Evolutionary conservation across 2,797 vertebrate genomes (phyloP).

Genomic region (Dromococcyx pavoninus): DNA sequence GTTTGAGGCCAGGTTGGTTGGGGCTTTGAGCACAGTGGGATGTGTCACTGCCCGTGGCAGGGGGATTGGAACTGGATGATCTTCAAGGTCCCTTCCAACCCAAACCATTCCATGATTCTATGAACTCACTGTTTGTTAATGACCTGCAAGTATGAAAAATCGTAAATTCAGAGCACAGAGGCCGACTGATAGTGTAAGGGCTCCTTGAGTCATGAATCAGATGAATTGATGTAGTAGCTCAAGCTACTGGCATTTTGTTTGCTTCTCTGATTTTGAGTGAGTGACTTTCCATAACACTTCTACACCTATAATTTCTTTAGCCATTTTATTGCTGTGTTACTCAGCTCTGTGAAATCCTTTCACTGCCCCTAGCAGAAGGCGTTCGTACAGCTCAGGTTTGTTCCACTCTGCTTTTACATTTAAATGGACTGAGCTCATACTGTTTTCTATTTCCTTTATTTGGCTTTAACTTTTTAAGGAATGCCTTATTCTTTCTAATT

Average conservation of each 20-base stretch:
- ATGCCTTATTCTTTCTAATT: conserved; percentile 15
- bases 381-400: not conserved
- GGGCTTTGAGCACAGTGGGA: no score
- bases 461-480: not conserved
- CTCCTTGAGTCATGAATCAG: not conserved
- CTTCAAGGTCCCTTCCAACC: no score
- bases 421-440: not conserved
- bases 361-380: not conserved
- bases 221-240: not conserved
- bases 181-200: not conserved
- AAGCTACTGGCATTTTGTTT: not conserved
- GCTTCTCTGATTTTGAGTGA: not conserved
- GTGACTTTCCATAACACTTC: not conserved
- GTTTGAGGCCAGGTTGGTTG: no score
- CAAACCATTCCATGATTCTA: no score
- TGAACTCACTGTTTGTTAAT: not conserved
- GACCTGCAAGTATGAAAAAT: not conserved
- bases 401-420: not conserved
- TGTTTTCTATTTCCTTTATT: not conserved
- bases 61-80: no score
- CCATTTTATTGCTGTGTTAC: not conserved
- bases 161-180: not conserved
- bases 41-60: no score
- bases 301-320: not conserved
- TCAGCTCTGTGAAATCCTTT: not conserved